These are phyloP conservation scores for Gallinago jamesoni DNA, from an alignment of 2,113 vertebrate species.

Conservation along the genomic window DNA sequence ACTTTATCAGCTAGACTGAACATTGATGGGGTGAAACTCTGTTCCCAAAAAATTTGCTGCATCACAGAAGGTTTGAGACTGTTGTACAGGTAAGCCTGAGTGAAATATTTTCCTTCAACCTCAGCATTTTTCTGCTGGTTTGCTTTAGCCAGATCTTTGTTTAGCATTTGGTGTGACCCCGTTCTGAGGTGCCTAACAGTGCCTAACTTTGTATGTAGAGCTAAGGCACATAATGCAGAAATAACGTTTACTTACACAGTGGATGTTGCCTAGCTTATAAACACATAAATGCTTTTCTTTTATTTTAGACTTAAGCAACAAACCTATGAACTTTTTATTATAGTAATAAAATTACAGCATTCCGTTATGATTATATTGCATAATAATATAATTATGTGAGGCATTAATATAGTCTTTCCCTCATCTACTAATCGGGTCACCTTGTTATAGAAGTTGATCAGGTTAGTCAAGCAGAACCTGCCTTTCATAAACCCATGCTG, in stretches of 20 bases:
- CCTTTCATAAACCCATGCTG: neutral
- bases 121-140: neutral
- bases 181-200: neutral
- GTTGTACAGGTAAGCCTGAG: neutral
- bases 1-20: neutral
- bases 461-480: neutral
- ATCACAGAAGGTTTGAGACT: neutral
- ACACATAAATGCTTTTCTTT: fast-evolving
- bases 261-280: neutral
- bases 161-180: neutral
- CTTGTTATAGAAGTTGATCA: neutral
- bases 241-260: neutral
- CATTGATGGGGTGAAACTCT: neutral
- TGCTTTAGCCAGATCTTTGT: neutral
- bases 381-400: neutral
- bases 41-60: neutral
- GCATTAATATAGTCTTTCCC: neutral
- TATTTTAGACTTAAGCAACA: neutral
- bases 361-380: neutral
- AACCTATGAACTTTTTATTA: neutral
- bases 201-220: fast-evolving
- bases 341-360: too few species aligned
- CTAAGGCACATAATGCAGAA: neutral
- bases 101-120: neutral
- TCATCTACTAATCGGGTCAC: neutral